Evolutionary conservation across 1,140 invertebrate species (phyloP).

Genomic region (Caenorhabditis inopinata): DNA sequence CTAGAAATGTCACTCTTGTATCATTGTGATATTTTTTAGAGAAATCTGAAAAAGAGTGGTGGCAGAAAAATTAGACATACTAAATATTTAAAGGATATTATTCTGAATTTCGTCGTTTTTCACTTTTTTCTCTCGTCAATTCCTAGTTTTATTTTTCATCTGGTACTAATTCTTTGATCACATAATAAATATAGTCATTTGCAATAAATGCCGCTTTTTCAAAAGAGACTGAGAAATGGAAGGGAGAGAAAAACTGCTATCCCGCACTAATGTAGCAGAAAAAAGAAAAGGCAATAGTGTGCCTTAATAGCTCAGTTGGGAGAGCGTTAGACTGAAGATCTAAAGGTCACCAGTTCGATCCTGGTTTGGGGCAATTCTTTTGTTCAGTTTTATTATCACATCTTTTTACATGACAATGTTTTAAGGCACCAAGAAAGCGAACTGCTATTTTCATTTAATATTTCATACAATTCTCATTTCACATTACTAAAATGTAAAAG

Average conservation of each 20-base stretch:
- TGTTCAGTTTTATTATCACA: neutral
- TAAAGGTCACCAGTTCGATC: conserved; percentile 59
- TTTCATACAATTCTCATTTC: no score
- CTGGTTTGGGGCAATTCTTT: conserved; percentile 48
- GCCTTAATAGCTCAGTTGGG: conserved; percentile 62
- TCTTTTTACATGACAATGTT: no score
- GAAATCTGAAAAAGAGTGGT: neutral
- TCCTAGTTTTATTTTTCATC: neutral
- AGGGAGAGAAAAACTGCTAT: neutral
- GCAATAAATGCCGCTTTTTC: neutral
- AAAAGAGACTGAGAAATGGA: neutral
- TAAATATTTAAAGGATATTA: conserved; percentile 7
- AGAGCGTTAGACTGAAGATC: conserved; percentile 66
- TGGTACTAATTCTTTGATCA: neutral
- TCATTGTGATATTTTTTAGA: neutral
- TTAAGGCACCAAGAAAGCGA: no score
- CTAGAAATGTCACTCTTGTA: neutral
- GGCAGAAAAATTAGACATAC: neutral
- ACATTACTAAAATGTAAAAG: no score
- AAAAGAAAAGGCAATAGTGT: neutral
- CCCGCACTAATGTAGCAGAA: no score
- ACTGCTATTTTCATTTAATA: neutral
- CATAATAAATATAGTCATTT: neutral
- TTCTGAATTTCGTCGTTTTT: neutral
- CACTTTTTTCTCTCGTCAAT: neutral